Conservation (phyloP, 2,797 vertebrate species). For the Cossypha dichroa region DNA sequence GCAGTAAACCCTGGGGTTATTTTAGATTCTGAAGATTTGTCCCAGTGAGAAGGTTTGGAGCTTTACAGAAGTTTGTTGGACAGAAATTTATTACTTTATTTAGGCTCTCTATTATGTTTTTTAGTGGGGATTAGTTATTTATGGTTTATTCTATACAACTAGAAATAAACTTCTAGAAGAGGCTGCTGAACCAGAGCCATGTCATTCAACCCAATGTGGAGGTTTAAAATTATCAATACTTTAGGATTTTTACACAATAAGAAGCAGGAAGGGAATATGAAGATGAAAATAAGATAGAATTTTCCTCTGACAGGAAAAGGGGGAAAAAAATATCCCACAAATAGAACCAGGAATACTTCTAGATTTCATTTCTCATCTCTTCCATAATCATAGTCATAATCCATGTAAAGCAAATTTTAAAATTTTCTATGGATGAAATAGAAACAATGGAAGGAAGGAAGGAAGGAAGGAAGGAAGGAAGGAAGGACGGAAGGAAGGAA, state of each 20-base stretch:
- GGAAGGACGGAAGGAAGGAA: no score
- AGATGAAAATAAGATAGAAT: not conserved
- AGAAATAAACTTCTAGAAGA: not conserved
- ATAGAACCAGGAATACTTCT: not conserved
- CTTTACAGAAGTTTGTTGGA: not conserved
- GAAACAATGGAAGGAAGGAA: no score
- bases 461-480: no score
- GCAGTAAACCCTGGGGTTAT: not conserved
- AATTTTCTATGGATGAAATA: no score
- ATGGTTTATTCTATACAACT: not conserved
- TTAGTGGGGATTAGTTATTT: not conserved
- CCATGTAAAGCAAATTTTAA: not conserved
- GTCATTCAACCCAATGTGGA: not conserved
- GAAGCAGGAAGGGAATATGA: not conserved
- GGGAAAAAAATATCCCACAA: rapidly evolving
- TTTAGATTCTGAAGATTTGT: not conserved
- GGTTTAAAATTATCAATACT: not conserved
- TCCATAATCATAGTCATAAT: not conserved
- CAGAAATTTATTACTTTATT: not conserved
- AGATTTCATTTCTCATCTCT: not conserved
- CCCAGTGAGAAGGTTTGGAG: not conserved
- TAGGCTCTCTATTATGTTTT: not conserved
- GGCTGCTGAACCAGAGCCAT: not conserved
- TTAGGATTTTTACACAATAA: not conserved
- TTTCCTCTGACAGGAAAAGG: not conserved